Conservation (phyloP, 2,797 vertebrate genomes). For the Benthosema pterotum region DNA sequence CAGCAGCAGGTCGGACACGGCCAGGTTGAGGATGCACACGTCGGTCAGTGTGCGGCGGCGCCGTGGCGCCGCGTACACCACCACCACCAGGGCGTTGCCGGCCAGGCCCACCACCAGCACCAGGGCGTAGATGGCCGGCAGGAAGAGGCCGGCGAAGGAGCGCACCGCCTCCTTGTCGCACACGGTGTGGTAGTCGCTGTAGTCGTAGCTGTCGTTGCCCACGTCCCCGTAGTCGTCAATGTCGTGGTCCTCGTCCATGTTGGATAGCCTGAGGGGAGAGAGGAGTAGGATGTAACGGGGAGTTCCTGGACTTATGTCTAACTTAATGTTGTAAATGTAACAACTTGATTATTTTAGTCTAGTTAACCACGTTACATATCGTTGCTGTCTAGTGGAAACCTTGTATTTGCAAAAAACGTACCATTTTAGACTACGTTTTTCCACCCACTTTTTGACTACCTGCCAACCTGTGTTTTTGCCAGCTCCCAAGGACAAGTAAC, state of each 20-base stretch:
- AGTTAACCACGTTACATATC: too few species aligned
- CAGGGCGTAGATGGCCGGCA: conserved; percentile 86
- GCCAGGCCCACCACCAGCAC: conserved; percentile 86
- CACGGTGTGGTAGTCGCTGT: conserved; percentile 76
- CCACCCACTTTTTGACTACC: too few species aligned
- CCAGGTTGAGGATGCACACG: conserved; percentile 90
- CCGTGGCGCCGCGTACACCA: conserved; percentile 85
- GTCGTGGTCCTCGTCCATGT: conserved; percentile 51
- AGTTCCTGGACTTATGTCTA: too few species aligned
- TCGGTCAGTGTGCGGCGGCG: conserved; percentile 88
- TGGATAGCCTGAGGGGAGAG: conserved; percentile 40
- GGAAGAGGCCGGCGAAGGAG: conserved; percentile 85
- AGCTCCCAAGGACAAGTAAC: too few species aligned
- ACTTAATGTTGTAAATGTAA: too few species aligned
- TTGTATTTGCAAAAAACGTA: too few species aligned
- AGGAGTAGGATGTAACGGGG: background rate
- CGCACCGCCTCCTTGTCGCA: conserved; percentile 90
- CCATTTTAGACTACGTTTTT: too few species aligned
- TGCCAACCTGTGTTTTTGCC: too few species aligned
- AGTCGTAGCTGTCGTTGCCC: conserved; percentile 64
- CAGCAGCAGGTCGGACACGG: conserved; percentile 89
- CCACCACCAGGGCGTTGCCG: conserved; percentile 88
- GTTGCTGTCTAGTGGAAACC: too few species aligned
- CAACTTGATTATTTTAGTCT: too few species aligned
- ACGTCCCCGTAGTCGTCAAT: conserved; percentile 44